Percentiles rank a stretch among this genome's conserved stretches.
Evolutionary conservation across 2,888 invertebrate species (phyloP).

Genomic region (Amphipyra tragopoginis): DNA sequence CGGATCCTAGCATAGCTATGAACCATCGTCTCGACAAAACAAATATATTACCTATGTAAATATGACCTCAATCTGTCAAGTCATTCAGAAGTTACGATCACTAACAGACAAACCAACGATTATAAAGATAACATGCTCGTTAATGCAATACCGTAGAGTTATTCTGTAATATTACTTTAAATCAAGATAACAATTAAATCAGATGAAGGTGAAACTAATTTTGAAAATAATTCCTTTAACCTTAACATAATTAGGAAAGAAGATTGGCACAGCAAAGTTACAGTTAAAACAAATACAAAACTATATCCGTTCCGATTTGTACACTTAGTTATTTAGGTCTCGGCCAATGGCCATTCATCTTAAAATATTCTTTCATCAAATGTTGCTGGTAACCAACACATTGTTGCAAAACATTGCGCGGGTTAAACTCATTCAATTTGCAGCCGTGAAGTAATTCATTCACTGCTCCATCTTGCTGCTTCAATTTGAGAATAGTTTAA

Average conservation of each 20-base stretch:
- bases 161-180: too few relatives aligned
- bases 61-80: too few relatives aligned
- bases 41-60: too few relatives aligned
- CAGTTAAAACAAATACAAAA: not conserved
- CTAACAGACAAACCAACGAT: too few relatives aligned
- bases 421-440: constrained; percentile 28
- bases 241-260: not conserved
- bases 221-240: not conserved
- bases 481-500: constrained; percentile 43
- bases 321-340: constrained; percentile 36
- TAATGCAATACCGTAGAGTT: too few relatives aligned
- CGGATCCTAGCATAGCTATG: too few relatives aligned
- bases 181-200: not conserved
- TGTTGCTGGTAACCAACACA: constrained; percentile 12
- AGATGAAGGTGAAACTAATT: not conserved
- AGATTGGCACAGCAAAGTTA: not conserved
- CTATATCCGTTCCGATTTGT: constrained; percentile 3
- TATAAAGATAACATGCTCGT: too few relatives aligned
- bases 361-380: constrained; percentile 37
- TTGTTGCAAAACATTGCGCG: constrained; percentile 30
- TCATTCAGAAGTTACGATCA: too few relatives aligned
- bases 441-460: constrained; percentile 45
- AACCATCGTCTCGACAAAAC: too few relatives aligned
- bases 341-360: constrained; percentile 33
- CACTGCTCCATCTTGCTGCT: constrained; percentile 39